A percentile compares a stretch with the other conserved stretches of the same genome.
These are phyloP conservation scores for Petrocephalus microphthalmus DNA, from an alignment of 2,113 vertebrate genomes.

Conservation along the genomic window DNA sequence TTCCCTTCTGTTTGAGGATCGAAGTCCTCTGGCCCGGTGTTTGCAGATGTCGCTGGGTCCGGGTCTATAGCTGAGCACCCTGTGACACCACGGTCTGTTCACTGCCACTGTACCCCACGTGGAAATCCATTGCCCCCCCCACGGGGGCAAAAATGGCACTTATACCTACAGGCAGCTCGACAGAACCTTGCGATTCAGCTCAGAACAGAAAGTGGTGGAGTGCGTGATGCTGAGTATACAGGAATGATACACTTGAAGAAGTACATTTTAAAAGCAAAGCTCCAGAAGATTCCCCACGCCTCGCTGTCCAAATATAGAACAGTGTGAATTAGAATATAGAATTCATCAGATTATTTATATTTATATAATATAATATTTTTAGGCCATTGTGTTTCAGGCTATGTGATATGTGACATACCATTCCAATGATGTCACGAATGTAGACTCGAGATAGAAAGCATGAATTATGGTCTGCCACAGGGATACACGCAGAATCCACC, in stretches of 20 bases:
- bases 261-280: not conserved
- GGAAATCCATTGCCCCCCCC: too few relatives aligned
- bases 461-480: not conserved
- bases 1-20: conserved; percentile 3
- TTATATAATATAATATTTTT: too few relatives aligned
- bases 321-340: not conserved
- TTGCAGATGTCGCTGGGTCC: not conserved
- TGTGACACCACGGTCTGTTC: not conserved
- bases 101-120: not conserved
- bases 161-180: not conserved
- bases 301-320: not conserved
- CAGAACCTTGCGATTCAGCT: not conserved
- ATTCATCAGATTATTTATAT: not conserved
- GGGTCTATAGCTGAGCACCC: not conserved
- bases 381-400: not conserved
- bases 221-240: not conserved
- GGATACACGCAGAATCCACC: not conserved
- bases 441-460: not conserved
- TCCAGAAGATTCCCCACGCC: not conserved
- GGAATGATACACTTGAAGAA: not conserved
- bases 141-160: not conserved
- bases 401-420: not conserved
- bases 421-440: not conserved
- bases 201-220: not conserved
- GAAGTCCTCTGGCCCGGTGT: not conserved